Percentiles rank a stretch among this genome's conserved stretches.
Conservation (phyloP, 2,113 vertebrate species). For the Terrapene triunguis region DNA sequence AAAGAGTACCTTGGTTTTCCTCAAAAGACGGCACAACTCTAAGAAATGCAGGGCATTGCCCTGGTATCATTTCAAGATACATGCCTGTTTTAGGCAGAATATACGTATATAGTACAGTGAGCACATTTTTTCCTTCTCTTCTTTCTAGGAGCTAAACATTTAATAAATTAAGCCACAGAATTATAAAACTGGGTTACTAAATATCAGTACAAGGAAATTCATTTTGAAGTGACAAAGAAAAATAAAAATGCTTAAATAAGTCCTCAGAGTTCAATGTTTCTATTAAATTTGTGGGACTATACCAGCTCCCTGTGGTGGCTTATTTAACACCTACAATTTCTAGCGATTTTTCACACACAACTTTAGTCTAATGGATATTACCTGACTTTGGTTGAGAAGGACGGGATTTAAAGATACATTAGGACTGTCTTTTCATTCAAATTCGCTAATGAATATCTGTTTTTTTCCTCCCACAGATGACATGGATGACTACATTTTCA, state of each 20-base stretch:
- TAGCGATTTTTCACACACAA: constrained; percentile 40
- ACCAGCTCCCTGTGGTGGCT: not conserved
- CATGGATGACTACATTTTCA: constrained; percentile 20
- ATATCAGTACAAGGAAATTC: constrained; percentile 12
- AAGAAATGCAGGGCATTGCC: not conserved
- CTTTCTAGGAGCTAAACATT: constrained; percentile 54
- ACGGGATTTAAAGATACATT: not conserved
- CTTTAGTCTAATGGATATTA: constrained; percentile 22
- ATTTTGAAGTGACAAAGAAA: constrained; percentile 25
- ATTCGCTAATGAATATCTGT: not conserved
- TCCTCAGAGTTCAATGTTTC: constrained; percentile 2
- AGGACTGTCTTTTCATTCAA: not conserved
- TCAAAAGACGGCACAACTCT: constrained; percentile 2
- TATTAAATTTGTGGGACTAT: constrained; percentile 17
- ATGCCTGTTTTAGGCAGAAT: constrained; percentile 7
- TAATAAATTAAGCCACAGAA: not conserved
- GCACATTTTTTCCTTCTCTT: not conserved
- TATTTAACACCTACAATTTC: constrained; percentile 58
- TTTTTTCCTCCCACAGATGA: not conserved
- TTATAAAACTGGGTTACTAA: constrained; percentile 14
- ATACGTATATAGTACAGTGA: not conserved
- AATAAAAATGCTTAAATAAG: constrained; percentile 15
- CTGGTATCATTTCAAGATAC: constrained; percentile 31
- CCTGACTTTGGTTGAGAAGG: constrained; percentile 34
- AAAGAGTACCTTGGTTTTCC: not conserved